Evolutionary conservation across 2,113 vertebrate species (phyloP).

Genomic region (Salvelinus alpinus): DNA sequence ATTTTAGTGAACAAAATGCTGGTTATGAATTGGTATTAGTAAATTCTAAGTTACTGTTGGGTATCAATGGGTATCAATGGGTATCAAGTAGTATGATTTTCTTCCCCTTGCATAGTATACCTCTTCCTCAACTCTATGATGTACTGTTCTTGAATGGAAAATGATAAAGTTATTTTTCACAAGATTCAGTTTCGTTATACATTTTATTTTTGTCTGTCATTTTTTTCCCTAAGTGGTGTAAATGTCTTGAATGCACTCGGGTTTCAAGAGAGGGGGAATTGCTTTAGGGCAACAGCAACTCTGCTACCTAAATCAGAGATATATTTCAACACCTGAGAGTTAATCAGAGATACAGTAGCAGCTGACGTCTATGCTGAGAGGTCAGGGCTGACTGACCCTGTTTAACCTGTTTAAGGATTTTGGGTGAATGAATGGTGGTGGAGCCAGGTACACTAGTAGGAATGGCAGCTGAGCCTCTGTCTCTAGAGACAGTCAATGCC

Average conservation of each 20-base stretch:
- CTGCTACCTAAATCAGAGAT: too few relatives aligned
- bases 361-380: neutral
- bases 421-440: neutral
- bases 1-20: too few relatives aligned
- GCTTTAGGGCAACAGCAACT: neutral
- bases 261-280: neutral
- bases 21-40: too few relatives aligned
- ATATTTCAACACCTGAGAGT: neutral
- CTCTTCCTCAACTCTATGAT: slow-evolving; percentile 23
- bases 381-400: neutral
- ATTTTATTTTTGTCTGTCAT: slow-evolving; percentile 18
- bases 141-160: slow-evolving; percentile 34
- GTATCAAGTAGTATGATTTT: too few relatives aligned
- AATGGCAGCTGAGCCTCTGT: neutral
- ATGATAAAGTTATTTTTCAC: slow-evolving; percentile 32
- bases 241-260: neutral
- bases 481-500: neutral
- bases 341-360: neutral
- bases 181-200: slow-evolving; percentile 20
- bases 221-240: slow-evolving; percentile 7
- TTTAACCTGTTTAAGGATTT: neutral
- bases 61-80: too few relatives aligned
- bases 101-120: neutral
- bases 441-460: neutral
- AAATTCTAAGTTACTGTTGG: neutral